Base-by-base conservation (phyloP, 53 echinoderm and acorn worm species). In the Antedon mediterranea region DNA sequence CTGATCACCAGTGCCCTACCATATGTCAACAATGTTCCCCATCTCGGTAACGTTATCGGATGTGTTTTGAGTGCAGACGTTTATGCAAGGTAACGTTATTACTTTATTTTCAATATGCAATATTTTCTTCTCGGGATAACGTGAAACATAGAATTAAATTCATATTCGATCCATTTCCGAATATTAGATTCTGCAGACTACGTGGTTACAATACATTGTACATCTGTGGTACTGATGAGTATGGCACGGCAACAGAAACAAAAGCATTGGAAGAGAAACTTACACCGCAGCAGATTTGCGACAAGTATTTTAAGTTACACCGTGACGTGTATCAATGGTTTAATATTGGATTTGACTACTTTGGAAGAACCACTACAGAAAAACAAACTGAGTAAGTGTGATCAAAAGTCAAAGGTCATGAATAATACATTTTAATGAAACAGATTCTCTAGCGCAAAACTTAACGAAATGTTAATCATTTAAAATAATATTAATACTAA, bases 21-120 rank as follows among this genome's bases (percentile, higher is more conserved):
- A 44, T 95, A 95, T 30, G 95, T 95, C 14, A 95, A 95, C 87
- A 95, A 95, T 42, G 91, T 95, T 0, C 95, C 95, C 41, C 98
- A 98, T 88, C 85, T 98, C 18, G 98, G 98, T 23, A 98, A 90
- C 77, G 98, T 98, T 78, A 92, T 98, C 34, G 98, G 98, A 3
- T 98, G 98, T 81, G 98, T 98, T 28, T 86, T 98, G 0, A 98
- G 98, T 82, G 92, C 88, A 23, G 97, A 97, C 80, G 98, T 98
- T 0, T 93, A 90, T 84, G 88, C 98, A 9, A 89, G 97, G 97
- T 97, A 81, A n/a, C n/a, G n/a, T n/a, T n/a, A n/a, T n/a, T n/a
- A n/a, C n/a, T n/a, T n/a, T n/a, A n/a, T n/a, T n/a, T n/a, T n/a
- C n/a, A n/a, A n/a, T n/a, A n/a, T n/a, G n/a, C n/a, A n/a, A 82